phyloP scores from a whole-genome alignment of 2,113 vertebrate species.

The Grammomys surdaster region DNA sequence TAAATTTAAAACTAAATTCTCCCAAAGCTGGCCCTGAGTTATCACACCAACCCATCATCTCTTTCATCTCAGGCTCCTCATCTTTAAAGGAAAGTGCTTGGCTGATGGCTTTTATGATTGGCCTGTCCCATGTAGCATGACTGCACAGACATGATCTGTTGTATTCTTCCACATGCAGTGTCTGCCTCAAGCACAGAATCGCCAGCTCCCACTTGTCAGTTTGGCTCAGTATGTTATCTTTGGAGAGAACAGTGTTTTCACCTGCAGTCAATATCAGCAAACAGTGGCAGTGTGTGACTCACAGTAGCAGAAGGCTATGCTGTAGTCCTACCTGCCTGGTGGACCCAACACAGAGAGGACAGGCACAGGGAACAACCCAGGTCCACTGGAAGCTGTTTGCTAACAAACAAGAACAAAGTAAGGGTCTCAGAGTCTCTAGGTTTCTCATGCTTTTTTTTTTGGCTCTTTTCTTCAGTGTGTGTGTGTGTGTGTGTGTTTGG shows the following conservation, averaged over 20 bases:
- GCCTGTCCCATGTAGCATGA: neutral
- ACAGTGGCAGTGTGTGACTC: neutral
- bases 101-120: neutral
- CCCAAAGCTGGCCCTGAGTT: neutral
- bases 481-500: neutral
- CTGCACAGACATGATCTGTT: neutral
- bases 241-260: neutral
- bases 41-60: neutral
- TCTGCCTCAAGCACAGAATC: neutral
- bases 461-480: neutral
- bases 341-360: neutral
- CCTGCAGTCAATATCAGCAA: neutral
- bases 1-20: neutral
- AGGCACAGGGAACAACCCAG: neutral
- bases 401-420: neutral
- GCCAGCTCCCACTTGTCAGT: neutral
- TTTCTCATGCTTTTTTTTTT: neutral
- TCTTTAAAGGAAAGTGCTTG: neutral
- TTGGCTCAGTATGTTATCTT: neutral
- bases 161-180: neutral
- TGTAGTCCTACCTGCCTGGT: accelerated
- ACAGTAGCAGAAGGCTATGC: neutral
- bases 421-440: neutral
- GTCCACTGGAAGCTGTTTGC: neutral
- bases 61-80: neutral